Conservation (phyloP, 2,888 invertebrate genomes). For the Aphidoletes aphidimyza region DNA sequence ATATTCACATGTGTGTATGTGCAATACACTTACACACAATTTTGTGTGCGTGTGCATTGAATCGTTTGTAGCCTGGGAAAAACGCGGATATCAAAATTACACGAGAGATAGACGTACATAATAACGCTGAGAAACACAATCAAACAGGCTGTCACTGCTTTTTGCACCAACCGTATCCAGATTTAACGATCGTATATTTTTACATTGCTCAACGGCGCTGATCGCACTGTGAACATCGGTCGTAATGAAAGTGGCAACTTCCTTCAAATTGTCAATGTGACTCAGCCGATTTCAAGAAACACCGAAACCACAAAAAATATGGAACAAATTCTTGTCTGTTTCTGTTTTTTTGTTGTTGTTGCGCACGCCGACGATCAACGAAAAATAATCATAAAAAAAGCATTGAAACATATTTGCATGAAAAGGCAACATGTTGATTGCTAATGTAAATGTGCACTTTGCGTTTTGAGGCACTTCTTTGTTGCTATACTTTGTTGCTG, state of each 20-base stretch:
- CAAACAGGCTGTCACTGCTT: not conserved
- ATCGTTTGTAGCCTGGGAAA: conserved; percentile 10
- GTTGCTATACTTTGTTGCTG: no score
- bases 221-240: not conserved
- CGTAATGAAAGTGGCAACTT: conserved; percentile 12
- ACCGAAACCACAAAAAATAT: not conserved
- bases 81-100: not conserved
- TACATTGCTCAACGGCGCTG: not conserved
- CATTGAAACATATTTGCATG: not conserved
- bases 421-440: conserved; percentile 47
- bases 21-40: not conserved
- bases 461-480: not conserved
- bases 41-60: no score
- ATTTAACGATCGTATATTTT: not conserved
- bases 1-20: not conserved
- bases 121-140: no score
- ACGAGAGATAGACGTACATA: not conserved
- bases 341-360: not conserved
- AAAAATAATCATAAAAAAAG: no score
- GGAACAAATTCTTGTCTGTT: not conserved
- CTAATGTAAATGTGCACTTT: not conserved
- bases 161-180: not conserved
- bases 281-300: not conserved
- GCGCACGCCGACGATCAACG: no score
- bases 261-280: not conserved